phyloP scores from a whole-genome alignment of 1,140 invertebrate genomes.

The Rhagoletis pomonella region DNA sequence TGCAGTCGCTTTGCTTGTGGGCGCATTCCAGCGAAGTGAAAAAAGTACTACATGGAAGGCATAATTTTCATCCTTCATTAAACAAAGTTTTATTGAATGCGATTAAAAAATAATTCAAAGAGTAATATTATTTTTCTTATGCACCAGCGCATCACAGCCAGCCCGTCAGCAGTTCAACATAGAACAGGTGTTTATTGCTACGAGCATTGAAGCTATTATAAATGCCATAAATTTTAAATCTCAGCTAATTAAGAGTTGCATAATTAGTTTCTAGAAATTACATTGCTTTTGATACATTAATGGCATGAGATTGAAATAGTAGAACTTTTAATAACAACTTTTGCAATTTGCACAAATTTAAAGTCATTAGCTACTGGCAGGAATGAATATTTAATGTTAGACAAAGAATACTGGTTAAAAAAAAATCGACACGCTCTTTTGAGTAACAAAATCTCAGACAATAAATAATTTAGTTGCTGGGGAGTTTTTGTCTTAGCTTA shows the following conservation, averaged over 20 bases:
- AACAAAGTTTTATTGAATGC: not conserved
- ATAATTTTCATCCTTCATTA: not conserved
- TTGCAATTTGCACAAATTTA: too few relatives aligned
- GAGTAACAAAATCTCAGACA: too few relatives aligned
- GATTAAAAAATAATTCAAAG: not conserved
- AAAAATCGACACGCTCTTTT: too few relatives aligned
- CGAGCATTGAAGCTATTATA: not conserved
- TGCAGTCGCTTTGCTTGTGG: not conserved
- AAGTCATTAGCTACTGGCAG: too few relatives aligned
- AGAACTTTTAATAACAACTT: too few relatives aligned
- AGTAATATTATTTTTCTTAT: not conserved
- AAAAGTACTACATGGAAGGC: not conserved
- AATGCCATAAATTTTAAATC: not conserved
- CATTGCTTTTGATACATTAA: not conserved
- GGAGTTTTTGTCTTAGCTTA: too few relatives aligned
- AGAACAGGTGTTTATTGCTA: not conserved
- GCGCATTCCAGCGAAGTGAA: not conserved
- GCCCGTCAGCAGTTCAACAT: not conserved
- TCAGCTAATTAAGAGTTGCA: not conserved
- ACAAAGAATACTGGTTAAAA: too few relatives aligned
- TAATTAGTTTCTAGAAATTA: slow-evolving; percentile 22
- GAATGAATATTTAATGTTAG: too few relatives aligned
- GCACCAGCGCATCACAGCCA: not conserved
- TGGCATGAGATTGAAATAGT: too few relatives aligned
- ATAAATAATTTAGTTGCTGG: too few relatives aligned